Evolutionary conservation across 2,797 vertebrate species (phyloP).

Genomic region (Ptychadena robeensis): DNA sequence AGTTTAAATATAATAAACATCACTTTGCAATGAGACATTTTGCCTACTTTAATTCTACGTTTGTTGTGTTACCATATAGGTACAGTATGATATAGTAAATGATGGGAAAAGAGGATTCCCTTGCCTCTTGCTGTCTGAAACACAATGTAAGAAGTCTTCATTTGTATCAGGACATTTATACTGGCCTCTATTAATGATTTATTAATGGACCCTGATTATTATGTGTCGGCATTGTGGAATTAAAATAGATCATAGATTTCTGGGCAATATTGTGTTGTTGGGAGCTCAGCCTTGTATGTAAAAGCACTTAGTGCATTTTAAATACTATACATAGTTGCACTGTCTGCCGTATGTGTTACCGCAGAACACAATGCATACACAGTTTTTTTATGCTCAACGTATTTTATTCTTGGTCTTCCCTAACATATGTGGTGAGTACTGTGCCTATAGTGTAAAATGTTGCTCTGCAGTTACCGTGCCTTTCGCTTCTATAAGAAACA

Average conservation of each 20-base stretch:
- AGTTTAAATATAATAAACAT: too few species aligned
- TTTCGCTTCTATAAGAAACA: too few species aligned
- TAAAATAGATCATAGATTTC: neutral
- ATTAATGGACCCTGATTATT: neutral
- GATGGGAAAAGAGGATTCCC: neutral
- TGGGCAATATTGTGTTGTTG: neutral
- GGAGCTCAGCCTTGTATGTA: neutral
- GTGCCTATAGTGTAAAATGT: too few species aligned
- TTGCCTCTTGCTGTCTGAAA: neutral
- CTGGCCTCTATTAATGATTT: conserved; percentile 8
- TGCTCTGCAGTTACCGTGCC: too few species aligned
- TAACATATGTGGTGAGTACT: too few species aligned
- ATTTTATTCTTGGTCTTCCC: too few species aligned
- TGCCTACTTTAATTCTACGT: neutral
- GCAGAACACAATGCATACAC: too few species aligned
- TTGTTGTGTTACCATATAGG: neutral
- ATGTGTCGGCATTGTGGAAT: conserved; percentile 5
- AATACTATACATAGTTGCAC: too few species aligned
- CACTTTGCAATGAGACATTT: too few species aligned
- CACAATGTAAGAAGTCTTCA: neutral
- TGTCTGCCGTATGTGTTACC: too few species aligned
- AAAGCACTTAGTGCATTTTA: neutral
- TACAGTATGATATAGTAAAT: neutral
- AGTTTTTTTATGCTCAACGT: too few species aligned
- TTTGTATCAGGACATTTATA: neutral